phyloP scores from a whole-genome alignment of 2,888 invertebrate species.

The Watsonalla cultraria region DNA sequence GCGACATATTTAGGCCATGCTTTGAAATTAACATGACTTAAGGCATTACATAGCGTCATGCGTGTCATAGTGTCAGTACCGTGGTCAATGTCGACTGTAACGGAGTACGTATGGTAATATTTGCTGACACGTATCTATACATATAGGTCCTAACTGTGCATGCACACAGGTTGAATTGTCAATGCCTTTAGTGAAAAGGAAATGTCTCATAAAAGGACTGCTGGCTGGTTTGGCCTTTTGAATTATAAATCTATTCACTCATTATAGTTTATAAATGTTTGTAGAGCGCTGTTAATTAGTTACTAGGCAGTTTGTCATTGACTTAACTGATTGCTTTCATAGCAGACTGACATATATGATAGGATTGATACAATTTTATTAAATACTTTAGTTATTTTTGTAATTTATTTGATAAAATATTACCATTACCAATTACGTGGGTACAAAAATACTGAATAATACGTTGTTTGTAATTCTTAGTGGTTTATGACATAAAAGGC shows the following conservation, averaged over 20 bases:
- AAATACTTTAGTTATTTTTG: no score
- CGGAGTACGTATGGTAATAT: slow-evolving; percentile 50
- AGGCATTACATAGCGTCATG: slow-evolving; percentile 34
- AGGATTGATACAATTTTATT: no score
- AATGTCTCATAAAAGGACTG: slow-evolving; percentile 26
- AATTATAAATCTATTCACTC: slow-evolving; percentile 23
- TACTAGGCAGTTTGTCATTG: no score
- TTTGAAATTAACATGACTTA: slow-evolving; percentile 55
- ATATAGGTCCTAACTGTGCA: slow-evolving; percentile 35
- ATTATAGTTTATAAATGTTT: not conserved
- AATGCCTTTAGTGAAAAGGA: slow-evolving; percentile 33
- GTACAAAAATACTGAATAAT: slow-evolving; percentile 1
- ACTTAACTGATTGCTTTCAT: no score
- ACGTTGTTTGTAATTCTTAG: slow-evolving; percentile 5
- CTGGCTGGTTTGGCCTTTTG: slow-evolving; percentile 15
- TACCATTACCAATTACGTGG: not conserved
- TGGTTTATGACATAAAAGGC: no score
- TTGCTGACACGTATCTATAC: slow-evolving; percentile 35
- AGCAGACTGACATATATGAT: no score
- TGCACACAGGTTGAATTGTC: slow-evolving; percentile 34
- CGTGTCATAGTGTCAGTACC: slow-evolving; percentile 26
- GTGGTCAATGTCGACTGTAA: slow-evolving; percentile 58
- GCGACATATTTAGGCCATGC: slow-evolving; percentile 49
- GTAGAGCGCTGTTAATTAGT: no score
- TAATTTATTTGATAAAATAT: no score